These are phyloP conservation scores for Disparrhopalites patrizii DNA, from an alignment of 2,888 invertebrate species.

Conservation along the genomic window DNA sequence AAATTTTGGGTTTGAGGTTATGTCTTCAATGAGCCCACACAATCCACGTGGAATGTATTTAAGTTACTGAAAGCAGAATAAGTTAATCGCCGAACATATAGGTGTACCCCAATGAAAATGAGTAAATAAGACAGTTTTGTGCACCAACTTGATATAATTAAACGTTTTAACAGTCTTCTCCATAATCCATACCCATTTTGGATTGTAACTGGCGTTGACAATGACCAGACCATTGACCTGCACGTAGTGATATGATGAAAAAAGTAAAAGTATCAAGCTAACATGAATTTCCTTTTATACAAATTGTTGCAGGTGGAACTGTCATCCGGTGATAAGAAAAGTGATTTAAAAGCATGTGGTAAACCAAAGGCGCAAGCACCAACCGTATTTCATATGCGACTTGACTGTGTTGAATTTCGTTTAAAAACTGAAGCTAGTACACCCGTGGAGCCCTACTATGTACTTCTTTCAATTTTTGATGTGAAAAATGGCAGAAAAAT, in stretches of 20 bases:
- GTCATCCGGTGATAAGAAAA: conserved; percentile 22
- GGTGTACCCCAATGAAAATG: no score
- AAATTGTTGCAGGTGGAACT: conserved; percentile 30
- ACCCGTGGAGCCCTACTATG: conserved; percentile 87
- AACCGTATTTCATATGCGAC: conserved; percentile 33
- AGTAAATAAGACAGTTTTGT: no score
- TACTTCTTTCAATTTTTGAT: conserved; percentile 84
- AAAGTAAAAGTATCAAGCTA: not conserved
- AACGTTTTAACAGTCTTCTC: no score
- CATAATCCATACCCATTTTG: no score
- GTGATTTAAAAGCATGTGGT: conserved; percentile 20
- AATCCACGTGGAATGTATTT: no score
- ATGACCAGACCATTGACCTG: no score
- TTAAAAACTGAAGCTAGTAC: conserved; percentile 43
- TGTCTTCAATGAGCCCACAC: no score
- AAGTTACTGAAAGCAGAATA: no score
- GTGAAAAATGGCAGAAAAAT: conserved; percentile 79
- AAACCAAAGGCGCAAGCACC: conserved; percentile 21
- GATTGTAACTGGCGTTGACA: no score
- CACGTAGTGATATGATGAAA: not conserved
- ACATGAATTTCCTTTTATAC: not conserved
- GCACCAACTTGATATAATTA: no score
- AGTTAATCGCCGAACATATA: no score
- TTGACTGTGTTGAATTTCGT: conserved; percentile 46
- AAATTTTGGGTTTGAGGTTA: no score